Evolutionary conservation across 2,888 invertebrate species (phyloP), one percentile per base, ranked within the genome.

Genomic region (Diarsia brunnea): DNA sequence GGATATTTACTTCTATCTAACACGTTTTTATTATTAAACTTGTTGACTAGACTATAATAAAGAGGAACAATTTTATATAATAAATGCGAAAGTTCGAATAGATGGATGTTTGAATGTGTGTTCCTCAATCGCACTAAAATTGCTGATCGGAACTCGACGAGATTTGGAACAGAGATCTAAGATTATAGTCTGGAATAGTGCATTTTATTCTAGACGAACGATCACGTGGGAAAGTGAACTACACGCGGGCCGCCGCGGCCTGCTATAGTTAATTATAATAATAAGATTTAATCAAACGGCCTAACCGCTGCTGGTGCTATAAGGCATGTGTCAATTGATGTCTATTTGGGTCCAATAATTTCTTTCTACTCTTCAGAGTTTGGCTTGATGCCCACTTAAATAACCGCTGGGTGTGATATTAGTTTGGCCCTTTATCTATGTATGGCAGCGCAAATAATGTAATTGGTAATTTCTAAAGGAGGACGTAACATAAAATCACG

Each of bases 321-420:
- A 81, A 38, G 64, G 51, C 81, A 47, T 55, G 63, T 65, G 61
- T 78, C 77, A 82, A 76, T 66, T 63, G 77, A 75, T 43, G 38
- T 68, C 47, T 78, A 82, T 79, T 78, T 82, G 60, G 47, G 53
- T 64, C 63, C 51, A 82, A 82, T 55, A 38, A 31, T 78, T 82
- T 82, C 51, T 78, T 69, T 79, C 63, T 78, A 47, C 45, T 69
- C 51, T 8, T 65, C 65, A 75, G 73, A 64, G 76, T 58, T 82
- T 69, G 79, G 69, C 83, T 78, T 21, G 47, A 82, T 82, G 82
- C 78, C 82, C 82, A 77, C 19, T 58, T 82, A 69, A 79, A 74
- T 64, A 80, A 24, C 27, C 47, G 45, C 61, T 61, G 64, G 31
- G 31, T 79, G 24, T 24, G 43, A 58, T 81, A 55, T 55, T 64